Conservation (phyloP, 1,140 invertebrate genomes). For the Nomia melanderi region DNA sequence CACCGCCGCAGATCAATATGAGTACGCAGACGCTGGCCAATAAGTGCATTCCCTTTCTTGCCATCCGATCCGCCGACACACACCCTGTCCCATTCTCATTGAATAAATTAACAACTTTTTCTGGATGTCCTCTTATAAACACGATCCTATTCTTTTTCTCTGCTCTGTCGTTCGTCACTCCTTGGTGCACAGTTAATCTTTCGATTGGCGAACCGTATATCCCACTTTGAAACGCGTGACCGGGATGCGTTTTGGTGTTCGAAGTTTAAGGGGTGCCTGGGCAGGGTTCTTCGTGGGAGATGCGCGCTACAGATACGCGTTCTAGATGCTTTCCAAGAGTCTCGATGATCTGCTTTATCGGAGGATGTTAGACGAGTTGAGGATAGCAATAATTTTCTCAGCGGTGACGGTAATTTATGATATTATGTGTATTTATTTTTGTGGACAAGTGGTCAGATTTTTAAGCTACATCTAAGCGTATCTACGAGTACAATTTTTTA, state of each 20-base stretch:
- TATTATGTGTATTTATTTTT: too few species aligned
- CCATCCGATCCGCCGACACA: conserved; percentile 27
- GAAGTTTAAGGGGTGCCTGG: conserved; percentile 19
- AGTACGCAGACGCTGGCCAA: conserved; percentile 57
- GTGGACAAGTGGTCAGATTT: too few species aligned
- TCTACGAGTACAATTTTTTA: too few species aligned
- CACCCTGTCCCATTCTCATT: conserved; percentile 20
- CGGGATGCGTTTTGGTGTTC: background rate
- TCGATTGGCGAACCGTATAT: background rate
- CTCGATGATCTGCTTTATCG: conserved; percentile 54
- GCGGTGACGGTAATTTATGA: too few species aligned
- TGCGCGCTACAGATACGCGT: conserved; percentile 20
- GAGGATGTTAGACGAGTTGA: conserved; percentile 47
- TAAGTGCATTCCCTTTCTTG: conserved; percentile 58
- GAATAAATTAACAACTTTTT: conserved; percentile 6
- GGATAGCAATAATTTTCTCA: background rate
- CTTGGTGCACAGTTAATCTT: too few species aligned
- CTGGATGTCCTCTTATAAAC: accelerated
- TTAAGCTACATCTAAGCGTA: too few species aligned
- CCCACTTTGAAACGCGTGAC: conserved; percentile 1
- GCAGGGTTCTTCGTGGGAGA: conserved; percentile 13
- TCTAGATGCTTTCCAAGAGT: background rate
- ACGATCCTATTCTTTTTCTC: too few species aligned
- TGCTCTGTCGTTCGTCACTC: too few species aligned
- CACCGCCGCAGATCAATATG: conserved; percentile 62